phyloP scores from a whole-genome alignment of 1,140 invertebrate genomes.

The Phenacoccus solenopsis region DNA sequence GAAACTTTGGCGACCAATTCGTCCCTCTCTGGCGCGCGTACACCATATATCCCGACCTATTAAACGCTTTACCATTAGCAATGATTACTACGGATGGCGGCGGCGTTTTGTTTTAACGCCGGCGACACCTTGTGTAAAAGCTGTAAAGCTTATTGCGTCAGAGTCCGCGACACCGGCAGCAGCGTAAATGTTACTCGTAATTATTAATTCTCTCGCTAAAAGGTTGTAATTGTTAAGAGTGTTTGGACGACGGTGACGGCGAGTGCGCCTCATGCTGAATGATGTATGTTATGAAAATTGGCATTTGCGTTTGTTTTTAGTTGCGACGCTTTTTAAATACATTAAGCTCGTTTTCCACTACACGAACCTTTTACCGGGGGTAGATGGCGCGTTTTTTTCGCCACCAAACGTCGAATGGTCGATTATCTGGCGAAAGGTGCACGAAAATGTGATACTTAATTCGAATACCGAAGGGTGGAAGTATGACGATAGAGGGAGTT shows the following conservation, averaged over 20 bases:
- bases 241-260: background rate
- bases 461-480: too few relatives aligned
- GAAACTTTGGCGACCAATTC: conserved; percentile 14
- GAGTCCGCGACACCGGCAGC: background rate
- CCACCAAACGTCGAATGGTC: too few relatives aligned
- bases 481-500: too few relatives aligned
- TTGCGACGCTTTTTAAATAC: too few relatives aligned
- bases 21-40: background rate
- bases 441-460: too few relatives aligned
- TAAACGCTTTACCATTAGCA: conserved; percentile 7
- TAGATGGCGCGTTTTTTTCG: too few relatives aligned
- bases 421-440: too few relatives aligned
- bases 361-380: too few relatives aligned
- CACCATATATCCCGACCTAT: conserved; percentile 5
- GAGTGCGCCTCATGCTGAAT: too few relatives aligned
- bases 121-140: conserved; percentile 13
- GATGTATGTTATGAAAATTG: too few relatives aligned
- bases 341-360: too few relatives aligned
- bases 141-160: conserved; percentile 10
- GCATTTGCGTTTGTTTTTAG: too few relatives aligned
- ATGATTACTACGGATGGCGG: conserved; percentile 4
- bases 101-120: conserved; percentile 1
- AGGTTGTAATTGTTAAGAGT: background rate
- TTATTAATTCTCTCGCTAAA: background rate
- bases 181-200: background rate